These are phyloP conservation scores for Sylvietta virens DNA, from an alignment of 2,113 vertebrate species.

Conservation along the genomic window DNA sequence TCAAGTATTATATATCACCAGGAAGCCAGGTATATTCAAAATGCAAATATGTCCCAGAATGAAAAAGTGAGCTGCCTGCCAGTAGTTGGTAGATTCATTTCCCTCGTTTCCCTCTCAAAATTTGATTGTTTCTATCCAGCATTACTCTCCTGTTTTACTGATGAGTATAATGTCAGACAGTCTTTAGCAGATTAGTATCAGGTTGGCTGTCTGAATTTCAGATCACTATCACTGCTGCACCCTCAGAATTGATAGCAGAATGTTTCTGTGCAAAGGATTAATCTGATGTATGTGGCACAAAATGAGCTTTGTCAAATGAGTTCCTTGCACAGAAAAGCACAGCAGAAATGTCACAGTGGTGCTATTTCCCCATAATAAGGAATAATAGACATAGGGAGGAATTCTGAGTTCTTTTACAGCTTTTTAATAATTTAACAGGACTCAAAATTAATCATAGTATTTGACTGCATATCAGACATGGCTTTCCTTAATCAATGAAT, in stretches of 20 bases:
- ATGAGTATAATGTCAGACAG: not conserved
- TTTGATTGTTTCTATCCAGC: slow-evolving; percentile 22
- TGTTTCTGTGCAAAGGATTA: not conserved
- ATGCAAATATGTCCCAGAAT: slow-evolving; percentile 5
- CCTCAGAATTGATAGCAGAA: not conserved
- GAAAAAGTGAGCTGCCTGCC: slow-evolving; percentile 14
- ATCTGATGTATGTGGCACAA: not conserved
- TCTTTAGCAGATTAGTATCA: not conserved
- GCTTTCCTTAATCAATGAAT: not conserved
- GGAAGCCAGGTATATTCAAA: slow-evolving; percentile 29
- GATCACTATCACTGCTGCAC: not conserved
- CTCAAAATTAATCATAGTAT: not conserved
- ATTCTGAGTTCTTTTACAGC: not conserved
- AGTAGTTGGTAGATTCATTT: slow-evolving; percentile 17
- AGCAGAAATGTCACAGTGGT: not conserved
- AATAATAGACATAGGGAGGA: not conserved
- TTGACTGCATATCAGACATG: not conserved
- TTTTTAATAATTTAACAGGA: not conserved
- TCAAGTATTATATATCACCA: slow-evolving; percentile 32
- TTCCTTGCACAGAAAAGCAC: not conserved
- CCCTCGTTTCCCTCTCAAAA: slow-evolving; percentile 7
- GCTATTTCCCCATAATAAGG: not conserved
- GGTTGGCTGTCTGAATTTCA: not conserved
- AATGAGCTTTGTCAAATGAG: not conserved
- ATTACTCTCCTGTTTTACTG: slow-evolving; percentile 16